phyloP scores from a whole-genome alignment of 2,888 invertebrate species.

The Hyalella azteca region DNA sequence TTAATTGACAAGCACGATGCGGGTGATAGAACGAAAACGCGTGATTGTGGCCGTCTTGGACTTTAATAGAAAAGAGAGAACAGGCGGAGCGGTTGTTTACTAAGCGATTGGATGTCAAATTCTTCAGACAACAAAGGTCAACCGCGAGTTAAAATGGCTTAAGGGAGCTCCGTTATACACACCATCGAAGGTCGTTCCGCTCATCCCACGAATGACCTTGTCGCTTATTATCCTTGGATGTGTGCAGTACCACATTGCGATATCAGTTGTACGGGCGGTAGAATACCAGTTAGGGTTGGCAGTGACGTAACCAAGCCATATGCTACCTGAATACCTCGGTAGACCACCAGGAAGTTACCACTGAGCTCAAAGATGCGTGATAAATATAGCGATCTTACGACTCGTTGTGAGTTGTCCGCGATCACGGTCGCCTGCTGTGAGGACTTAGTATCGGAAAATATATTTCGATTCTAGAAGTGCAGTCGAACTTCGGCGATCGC shows the following conservation, averaged over 20 bases:
- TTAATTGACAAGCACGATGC: too few species aligned
- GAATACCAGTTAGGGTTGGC: not conserved
- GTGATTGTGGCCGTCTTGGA: too few species aligned
- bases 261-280: not conserved
- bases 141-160: not conserved
- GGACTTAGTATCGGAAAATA: not conserved
- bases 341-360: not conserved
- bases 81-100: not conserved
- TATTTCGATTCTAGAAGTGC: too few species aligned
- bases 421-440: not conserved
- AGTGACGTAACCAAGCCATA: not conserved
- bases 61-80: too few species aligned
- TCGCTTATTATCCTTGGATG: not conserved
- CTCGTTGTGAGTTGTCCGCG: not conserved
- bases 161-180: slow-evolving; percentile 2
- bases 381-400: too few species aligned
- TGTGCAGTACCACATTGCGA: slow-evolving; percentile 25
- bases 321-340: not conserved
- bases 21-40: too few species aligned
- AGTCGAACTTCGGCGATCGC: too few species aligned
- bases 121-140: slow-evolving; percentile 13
- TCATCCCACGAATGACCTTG: slow-evolving; percentile 17
- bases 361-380: too few species aligned
- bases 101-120: slow-evolving; percentile 1
- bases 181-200: not conserved